These are phyloP conservation scores for Sebastes fasciatus DNA, from an alignment of 2,113 vertebrate species.

Conservation along the genomic window DNA sequence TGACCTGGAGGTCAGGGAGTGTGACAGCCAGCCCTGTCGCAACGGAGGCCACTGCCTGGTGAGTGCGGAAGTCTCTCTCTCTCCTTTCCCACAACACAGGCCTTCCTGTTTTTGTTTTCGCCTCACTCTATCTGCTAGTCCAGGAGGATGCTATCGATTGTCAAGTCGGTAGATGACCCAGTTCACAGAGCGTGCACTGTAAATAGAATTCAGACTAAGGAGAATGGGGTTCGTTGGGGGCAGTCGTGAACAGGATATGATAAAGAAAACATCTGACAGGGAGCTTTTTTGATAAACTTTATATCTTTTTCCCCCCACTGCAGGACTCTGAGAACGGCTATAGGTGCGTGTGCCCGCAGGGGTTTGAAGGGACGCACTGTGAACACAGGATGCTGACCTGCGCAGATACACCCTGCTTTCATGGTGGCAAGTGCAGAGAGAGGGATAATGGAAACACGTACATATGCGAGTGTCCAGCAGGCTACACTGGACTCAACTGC, in stretches of 20 bases:
- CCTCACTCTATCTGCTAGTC: slow-evolving; percentile 74
- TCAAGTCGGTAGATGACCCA: slow-evolving; percentile 80
- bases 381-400: slow-evolving; percentile 93
- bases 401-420: slow-evolving; percentile 93
- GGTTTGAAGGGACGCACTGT: slow-evolving; percentile 93
- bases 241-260: slow-evolving; percentile 63
- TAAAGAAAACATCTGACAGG: slow-evolving; percentile 52
- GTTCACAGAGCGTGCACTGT: slow-evolving; percentile 79
- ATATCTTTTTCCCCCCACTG: slow-evolving; percentile 30
- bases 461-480: slow-evolving; percentile 90
- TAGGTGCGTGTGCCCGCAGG: slow-evolving; percentile 89
- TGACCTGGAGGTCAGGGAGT: slow-evolving; percentile 92
- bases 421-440: slow-evolving; percentile 91
- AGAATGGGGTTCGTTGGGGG: slow-evolving; percentile 60
- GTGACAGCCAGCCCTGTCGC: slow-evolving; percentile 93
- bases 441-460: slow-evolving; percentile 89
- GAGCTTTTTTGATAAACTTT: slow-evolving; percentile 51
- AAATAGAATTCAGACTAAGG: slow-evolving; percentile 75
- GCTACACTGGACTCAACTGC: slow-evolving; percentile 97
- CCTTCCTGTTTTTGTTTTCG: slow-evolving; percentile 85
- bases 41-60: slow-evolving; percentile 95
- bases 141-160: slow-evolving; percentile 83
- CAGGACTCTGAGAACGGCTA: slow-evolving; percentile 93
- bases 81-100: slow-evolving; percentile 84
- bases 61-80: slow-evolving; percentile 83